A percentile compares a stretch with the other conserved stretches of the same genome.
These are phyloP conservation scores for Pseudococcus longispinus DNA, from an alignment of 2,888 invertebrate genomes.

Conservation along the genomic window DNA sequence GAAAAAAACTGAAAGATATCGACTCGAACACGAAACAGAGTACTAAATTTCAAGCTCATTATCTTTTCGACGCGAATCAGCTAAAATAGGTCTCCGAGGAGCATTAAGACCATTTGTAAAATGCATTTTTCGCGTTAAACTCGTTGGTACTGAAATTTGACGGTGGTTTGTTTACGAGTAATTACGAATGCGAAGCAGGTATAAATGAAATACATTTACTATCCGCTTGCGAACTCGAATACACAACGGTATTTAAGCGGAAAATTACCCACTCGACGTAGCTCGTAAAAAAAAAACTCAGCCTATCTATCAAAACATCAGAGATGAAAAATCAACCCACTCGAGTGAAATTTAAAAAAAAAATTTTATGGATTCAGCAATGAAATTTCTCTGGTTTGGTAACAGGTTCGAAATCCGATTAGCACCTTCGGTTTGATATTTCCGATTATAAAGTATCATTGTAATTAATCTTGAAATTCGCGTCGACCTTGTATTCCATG, in stretches of 20 bases:
- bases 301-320: not conserved
- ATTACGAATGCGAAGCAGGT: constrained; percentile 33
- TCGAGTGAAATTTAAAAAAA: not conserved
- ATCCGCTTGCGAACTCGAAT: not conserved
- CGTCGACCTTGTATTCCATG: constrained; percentile 40
- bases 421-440: not conserved
- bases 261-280: not conserved
- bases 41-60: not conserved
- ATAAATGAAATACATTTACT: not conserved
- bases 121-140: constrained; percentile 21
- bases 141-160: not conserved
- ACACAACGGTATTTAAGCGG: not conserved
- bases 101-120: not conserved
- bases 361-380: not conserved
- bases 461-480: constrained; percentile 42
- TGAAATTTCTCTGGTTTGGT: not conserved
- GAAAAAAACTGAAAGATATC: not conserved
- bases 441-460: not conserved
- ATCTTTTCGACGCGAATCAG: not conserved
- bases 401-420: not conserved
- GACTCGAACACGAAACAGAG: not conserved
- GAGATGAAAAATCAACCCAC: not conserved
- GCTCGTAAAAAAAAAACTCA: not conserved
- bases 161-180: not conserved
- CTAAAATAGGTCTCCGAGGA: not conserved